Base-by-base conservation (phyloP, 2,888 invertebrate species). In the Onchidella celtica region DNA sequence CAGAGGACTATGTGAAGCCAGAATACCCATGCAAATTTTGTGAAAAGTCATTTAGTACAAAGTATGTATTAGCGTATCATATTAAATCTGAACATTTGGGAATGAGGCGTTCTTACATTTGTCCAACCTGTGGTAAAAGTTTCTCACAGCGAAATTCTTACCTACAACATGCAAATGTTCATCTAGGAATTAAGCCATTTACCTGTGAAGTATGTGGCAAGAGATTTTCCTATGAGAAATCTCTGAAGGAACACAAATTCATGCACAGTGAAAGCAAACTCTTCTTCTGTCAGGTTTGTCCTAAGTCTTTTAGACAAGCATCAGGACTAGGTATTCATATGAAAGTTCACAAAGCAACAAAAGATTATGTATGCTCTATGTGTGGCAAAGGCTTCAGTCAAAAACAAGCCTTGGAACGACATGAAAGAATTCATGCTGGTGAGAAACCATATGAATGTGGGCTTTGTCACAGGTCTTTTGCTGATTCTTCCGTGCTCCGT, bases 351-450 rank as follows among this genome's bases (percentile, higher is more conserved):
- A 90, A 90, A 81, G 92, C 92, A 36, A 91, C 91, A 55, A 92
- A 91, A 82, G 92, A 92, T 73, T 92, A 92, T 85, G 87, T 88
- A 1, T 93, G 93, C 85, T 86, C 88, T 6, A 89, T 90, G 32
- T 94, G 94, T 86, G 93, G 93, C 24, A 93, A 93, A 83, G 92
- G 93, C 66, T 94, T 94, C 85, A 93, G 93, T 29, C 93, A 93
- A 72, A 91, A 93, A 27, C 94, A 94, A 82, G 90, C 93, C 14
- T 85, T 94, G 78, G 90, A 92, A 78, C 91, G 94, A 63, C 94
- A 94, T 86, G 92, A 92, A 81, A 90, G 93, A 88, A 93, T 93
- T 89, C 94, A 94, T 86, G 90, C 90, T 11, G 94, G 94, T 21
- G 90, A 93, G 68, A 88, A 93, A 78, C 91, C 91, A 9, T 93